Evolutionary conservation across 2,113 vertebrate species (phyloP).

Genomic region (Varanus komodoensis): DNA sequence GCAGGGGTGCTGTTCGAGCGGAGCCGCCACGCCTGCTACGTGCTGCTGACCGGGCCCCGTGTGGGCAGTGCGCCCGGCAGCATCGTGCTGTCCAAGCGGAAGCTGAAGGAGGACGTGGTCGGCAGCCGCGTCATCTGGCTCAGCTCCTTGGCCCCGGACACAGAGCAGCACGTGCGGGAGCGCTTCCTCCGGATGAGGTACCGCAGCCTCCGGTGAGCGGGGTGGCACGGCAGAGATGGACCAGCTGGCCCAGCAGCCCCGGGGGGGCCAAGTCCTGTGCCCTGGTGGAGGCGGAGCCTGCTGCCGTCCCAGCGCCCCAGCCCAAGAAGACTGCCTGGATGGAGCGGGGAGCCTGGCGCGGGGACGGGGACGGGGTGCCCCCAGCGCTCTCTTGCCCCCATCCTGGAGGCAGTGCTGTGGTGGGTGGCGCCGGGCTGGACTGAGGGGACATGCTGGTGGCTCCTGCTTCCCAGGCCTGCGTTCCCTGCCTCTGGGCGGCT

Average conservation of each 20-base stretch:
- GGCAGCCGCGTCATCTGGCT: conserved; percentile 78
- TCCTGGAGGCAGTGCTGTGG: no score
- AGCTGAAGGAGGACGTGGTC: conserved; percentile 83
- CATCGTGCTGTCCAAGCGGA: conserved; percentile 86
- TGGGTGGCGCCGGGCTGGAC: no score
- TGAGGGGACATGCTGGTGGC: not conserved
- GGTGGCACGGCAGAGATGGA: fast-evolving
- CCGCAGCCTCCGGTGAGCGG: conserved; percentile 63
- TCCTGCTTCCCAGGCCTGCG: not conserved
- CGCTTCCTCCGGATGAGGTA: conserved; percentile 87
- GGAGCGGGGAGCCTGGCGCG: no score
- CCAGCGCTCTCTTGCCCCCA: not conserved
- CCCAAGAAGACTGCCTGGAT: no score
- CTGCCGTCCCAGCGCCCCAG: not conserved
- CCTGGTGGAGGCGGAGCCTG: no score
- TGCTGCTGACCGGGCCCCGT: conserved; percentile 83
- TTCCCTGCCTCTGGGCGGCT: not conserved
- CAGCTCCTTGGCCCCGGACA: conserved; percentile 52
- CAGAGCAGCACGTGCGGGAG: conserved; percentile 78
- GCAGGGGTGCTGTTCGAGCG: conserved; percentile 86
- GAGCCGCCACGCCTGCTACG: conserved; percentile 89
- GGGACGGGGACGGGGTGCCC: not conserved
- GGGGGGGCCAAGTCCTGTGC: no score
- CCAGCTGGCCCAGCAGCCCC: not conserved
- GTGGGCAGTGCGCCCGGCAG: conserved; percentile 44